phyloP scores from a whole-genome alignment of 2,113 vertebrate genomes.

The Struthidea cinerea region DNA sequence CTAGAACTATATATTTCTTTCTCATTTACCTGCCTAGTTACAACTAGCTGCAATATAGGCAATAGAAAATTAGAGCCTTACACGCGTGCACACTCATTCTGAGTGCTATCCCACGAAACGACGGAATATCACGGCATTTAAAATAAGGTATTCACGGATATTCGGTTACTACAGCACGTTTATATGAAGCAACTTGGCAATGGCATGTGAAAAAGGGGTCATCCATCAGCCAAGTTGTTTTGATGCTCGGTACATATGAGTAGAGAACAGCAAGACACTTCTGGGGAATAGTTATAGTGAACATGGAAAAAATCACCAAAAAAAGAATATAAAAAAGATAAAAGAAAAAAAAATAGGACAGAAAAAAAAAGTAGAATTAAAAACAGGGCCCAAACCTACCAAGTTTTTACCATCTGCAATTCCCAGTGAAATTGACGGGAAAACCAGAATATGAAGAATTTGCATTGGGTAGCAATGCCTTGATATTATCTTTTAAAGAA shows the following conservation, averaged over 20 bases:
- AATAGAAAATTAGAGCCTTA: slow-evolving; percentile 56
- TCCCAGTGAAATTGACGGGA: background rate
- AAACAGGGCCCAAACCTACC: background rate
- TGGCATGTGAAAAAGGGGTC: slow-evolving; percentile 46
- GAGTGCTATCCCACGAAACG: slow-evolving; percentile 26
- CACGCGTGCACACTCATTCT: background rate
- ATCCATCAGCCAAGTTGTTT: slow-evolving; percentile 55
- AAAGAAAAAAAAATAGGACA: background rate
- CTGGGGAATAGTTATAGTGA: slow-evolving; percentile 48
- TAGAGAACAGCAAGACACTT: slow-evolving; percentile 54
- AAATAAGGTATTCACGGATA: slow-evolving; percentile 13
- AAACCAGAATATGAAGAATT: background rate
- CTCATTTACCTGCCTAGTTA: slow-evolving; percentile 57
- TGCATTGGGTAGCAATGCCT: slow-evolving; percentile 58
- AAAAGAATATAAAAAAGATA: background rate
- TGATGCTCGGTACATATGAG: slow-evolving; percentile 47
- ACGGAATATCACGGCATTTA: slow-evolving; percentile 18
- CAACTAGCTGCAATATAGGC: slow-evolving; percentile 61
- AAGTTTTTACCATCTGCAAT: background rate
- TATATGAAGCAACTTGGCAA: slow-evolving; percentile 45
- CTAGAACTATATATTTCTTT: slow-evolving; percentile 24
- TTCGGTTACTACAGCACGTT: slow-evolving; percentile 33
- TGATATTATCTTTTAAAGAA: slow-evolving; percentile 50
- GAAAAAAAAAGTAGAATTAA: background rate
- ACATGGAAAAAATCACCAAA: slow-evolving; percentile 44